Evolutionary conservation across 2,888 invertebrate genomes (phyloP), one percentile per base, ranked within the genome.

Genomic region (Xanthorhoe spadicearia): DNA sequence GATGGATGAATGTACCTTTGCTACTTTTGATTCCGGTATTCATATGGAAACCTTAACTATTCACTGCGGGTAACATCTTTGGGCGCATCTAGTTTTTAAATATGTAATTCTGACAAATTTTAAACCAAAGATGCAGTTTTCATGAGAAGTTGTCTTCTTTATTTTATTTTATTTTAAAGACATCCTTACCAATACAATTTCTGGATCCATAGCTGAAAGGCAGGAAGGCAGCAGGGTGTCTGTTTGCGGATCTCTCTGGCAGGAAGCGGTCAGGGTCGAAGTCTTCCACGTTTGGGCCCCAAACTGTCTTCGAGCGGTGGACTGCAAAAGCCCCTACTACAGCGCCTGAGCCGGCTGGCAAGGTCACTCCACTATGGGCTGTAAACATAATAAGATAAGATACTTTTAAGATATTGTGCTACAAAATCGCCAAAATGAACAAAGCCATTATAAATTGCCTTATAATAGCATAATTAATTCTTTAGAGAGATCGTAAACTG

Each of bases 221-320:
- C 18, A 94, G 59, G 74, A 88, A 94, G 1, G 93, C 83, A 7
- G 89, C 92, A 0, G 93, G 92, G 60, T 93, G 93, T 32, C 93
- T 81, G 54, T 84, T 80, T 0, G 77, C 71, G 0, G 86, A 87
- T 38, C 86, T 82, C 74, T 95, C 94, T 0, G 94, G 93, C 13
- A 94, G 81, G 78, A 95, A 95, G 66, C 95, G 81, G 72, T 95
- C 94, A 0, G 95, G 95, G 71, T 95, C 92, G 75, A 95, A 95
- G 49, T 86, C 87, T 7, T 94, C 85, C 0, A 94, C 94, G 59
- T 94, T 86, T 0, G 94, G 89, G 68, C 94, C 94, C 93, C 94
- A 95, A 18, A 87, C 86, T 13, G 84, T 77, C 52, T 89, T 83
- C 57, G 94, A 92, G 13, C 93, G 86, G 75, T 95, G 95, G 7